Evolutionary conservation across 2,888 invertebrate species (phyloP), one percentile per base, ranked within the genome.

Genomic region (Nipponacmea schrenckii): DNA sequence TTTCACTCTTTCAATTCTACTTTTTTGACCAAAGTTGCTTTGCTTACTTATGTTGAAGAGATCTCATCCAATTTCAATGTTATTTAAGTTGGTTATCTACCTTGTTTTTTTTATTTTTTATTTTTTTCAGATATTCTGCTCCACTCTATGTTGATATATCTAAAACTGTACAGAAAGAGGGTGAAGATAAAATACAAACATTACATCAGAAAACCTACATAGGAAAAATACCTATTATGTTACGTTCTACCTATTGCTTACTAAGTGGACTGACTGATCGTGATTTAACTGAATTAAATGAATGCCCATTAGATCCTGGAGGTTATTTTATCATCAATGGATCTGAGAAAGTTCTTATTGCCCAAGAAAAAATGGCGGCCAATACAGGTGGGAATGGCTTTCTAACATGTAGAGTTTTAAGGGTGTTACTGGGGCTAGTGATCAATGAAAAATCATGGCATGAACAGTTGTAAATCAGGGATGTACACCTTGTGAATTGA

Each of bases 301-400:
- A 99, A 90, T 99, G 99, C 83, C 99, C 99, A 0, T 91, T 99
- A 65, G 99, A 99, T 91, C 99, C 99, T 63, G 99, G 98, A 80
- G 99, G 99, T 74, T 99, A 99, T 89, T 99, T 99, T 85, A 97
- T 99, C 80, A 99, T 99, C 77, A 99, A 99, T 88, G 99, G 99
- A 1, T 98, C 98, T 10, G 99, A 99, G 90, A 98, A 98, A 90
- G 93, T 98, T 3, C 91, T 99, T 46, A 99, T 99, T 88, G 99
- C 99, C 0, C 99, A 99, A 89, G 99, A 99, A 89, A 99, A 99
- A 91, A 99, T 99, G 99, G 99, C 99, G 8, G 98, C 98, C 10
- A 99, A 99, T 88, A 99, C 99, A 64, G 88, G 89, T 88, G 77
- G 8, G 75, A 26, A 1, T 4, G 10, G 8, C 10, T 39, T 39